These are phyloP conservation scores for Thaumetopoea pityocampa DNA, from an alignment of 1,140 invertebrate species.

Conservation along the genomic window DNA sequence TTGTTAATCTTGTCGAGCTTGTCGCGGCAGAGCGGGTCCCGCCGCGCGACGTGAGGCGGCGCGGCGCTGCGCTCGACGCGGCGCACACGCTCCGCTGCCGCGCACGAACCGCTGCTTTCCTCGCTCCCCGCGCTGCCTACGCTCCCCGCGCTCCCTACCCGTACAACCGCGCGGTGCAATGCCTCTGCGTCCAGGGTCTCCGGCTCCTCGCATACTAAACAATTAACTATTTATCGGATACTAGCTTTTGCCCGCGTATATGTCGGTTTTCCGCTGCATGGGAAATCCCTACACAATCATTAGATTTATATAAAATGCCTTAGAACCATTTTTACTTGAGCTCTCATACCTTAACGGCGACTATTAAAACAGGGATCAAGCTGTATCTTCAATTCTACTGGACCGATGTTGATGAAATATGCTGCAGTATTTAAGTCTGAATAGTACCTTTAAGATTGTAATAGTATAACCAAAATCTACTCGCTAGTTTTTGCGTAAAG, in stretches of 20 bases:
- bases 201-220: constrained; percentile 47
- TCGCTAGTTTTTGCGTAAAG: too few relatives aligned
- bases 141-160: constrained; percentile 17
- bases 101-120: constrained; percentile 25
- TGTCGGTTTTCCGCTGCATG: not conserved
- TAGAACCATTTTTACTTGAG: too few relatives aligned
- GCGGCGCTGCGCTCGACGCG: constrained; percentile 49
- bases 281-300: too few relatives aligned
- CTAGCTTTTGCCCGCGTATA: not conserved
- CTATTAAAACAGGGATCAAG: too few relatives aligned
- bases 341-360: too few relatives aligned
- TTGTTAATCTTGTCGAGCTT: constrained; percentile 59
- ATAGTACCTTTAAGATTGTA: too few relatives aligned
- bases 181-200: constrained; percentile 43
- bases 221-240: not conserved
- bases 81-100: constrained; percentile 40
- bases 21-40: constrained; percentile 44
- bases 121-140: constrained; percentile 13
- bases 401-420: too few relatives aligned
- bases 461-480: too few relatives aligned
- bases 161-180: constrained; percentile 43
- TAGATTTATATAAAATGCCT: too few relatives aligned
- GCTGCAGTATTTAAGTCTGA: too few relatives aligned
- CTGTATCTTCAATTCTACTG: too few relatives aligned
- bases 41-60: constrained; percentile 29